Evolutionary conservation across 1,140 invertebrate species (phyloP), one percentile per base, ranked within the genome.

Genomic region (Lordiphosa mommai): DNA sequence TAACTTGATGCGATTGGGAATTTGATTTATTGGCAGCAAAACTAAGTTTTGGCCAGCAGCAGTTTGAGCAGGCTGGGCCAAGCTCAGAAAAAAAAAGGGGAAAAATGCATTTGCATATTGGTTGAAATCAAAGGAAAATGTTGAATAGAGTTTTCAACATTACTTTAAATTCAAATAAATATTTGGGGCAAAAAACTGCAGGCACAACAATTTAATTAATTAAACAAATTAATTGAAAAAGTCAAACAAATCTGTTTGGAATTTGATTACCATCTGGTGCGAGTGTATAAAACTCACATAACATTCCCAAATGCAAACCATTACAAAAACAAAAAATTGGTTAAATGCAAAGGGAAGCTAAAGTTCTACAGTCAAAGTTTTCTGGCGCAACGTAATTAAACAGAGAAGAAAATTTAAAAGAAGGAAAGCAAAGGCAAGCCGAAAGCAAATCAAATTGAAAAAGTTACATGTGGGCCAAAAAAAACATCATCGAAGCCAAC

Each of bases 1-100:
- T 29, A 56, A 48, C 33, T 60, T 77, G 48, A 72, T 79, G 73
- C 70, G 73, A 79, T 79, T 72, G 69, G 33, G 52, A 73, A 70
- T 79, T 79, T 79, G 74, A 79, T 79, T 79, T 79, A 79, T 79
- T 79, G 69, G 56, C 74, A 79, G 59, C 52, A 47, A 51, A 77
- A 72, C 64, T 65, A 40, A 65, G 60, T 72, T 73, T 67, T 58
- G 40, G 29, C 72, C 50, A 74, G 57, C 65, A 40, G 46, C 44
- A 55, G 17, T n/a, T n/a, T n/a, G n/a, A n/a, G n/a, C n/a, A n/a
- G n/a, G n/a, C 38, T 30, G 71, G 47, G 34, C 49, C 23, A n/a
- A n/a, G n/a, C n/a, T n/a, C n/a, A 30, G 9, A 38, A n/a, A 20
- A 37, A 27, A 5, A 52, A 33, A 53, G 61, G n/a, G n/a, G 37